Evolutionary conservation across 2,113 vertebrate species (phyloP).

Genomic region (Silurus asotus): DNA sequence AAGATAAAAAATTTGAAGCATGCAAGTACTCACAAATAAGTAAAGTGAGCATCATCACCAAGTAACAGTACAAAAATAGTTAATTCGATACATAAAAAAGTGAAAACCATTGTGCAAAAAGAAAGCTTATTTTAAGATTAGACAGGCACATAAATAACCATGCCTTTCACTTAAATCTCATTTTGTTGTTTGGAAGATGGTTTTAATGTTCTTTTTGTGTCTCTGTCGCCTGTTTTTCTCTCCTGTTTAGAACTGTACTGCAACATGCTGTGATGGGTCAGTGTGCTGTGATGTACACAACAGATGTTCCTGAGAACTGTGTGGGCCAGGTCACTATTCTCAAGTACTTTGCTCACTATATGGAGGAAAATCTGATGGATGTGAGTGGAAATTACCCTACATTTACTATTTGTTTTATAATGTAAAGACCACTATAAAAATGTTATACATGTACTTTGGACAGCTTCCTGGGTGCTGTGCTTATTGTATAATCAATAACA

Average conservation of each 20-base stretch:
- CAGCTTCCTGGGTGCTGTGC: slow-evolving; percentile 20
- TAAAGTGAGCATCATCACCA: too few species aligned
- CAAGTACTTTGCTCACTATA: slow-evolving; percentile 98
- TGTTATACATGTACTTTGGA: background rate
- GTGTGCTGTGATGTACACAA: slow-evolving; percentile 84
- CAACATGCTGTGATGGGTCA: slow-evolving; percentile 94
- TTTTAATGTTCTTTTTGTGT: slow-evolving; percentile 12
- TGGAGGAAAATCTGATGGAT: slow-evolving; percentile 99
- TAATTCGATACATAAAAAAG: background rate
- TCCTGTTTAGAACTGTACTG: slow-evolving; percentile 84
- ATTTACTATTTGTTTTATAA: background rate
- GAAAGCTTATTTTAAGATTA: background rate
- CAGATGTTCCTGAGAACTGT: slow-evolving; percentile 90
- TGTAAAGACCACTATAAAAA: background rate
- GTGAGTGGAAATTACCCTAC: slow-evolving; percentile 74
- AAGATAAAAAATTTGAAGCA: background rate
- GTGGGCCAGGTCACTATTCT: slow-evolving; percentile 94
- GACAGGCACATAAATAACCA: background rate
- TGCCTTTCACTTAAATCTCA: background rate
- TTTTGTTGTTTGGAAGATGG: background rate
- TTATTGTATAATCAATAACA: background rate
- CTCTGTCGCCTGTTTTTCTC: background rate
- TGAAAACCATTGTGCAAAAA: background rate
- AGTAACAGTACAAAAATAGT: background rate
- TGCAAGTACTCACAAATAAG: background rate